Evolutionary conservation across 1,140 invertebrate genomes (phyloP).

Genomic region (Pseudobourletiella spinata): DNA sequence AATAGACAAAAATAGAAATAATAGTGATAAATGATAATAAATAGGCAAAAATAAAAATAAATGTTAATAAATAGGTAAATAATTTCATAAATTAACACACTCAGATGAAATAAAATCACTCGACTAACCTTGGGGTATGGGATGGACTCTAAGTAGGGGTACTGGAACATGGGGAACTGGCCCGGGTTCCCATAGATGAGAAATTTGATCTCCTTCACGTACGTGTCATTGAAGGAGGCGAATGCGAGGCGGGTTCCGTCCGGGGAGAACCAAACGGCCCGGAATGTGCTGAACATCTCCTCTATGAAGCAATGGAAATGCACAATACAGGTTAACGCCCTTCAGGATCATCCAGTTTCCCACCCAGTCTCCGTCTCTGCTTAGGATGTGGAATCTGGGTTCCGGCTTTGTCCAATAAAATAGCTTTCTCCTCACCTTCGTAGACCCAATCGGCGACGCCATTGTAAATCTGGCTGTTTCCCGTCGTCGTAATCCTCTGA

Average conservation of each 20-base stretch:
- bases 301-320: constrained; percentile 50
- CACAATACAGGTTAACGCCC: background rate
- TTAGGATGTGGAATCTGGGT: no score
- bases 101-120: background rate
- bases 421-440: constrained; percentile 50
- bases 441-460: constrained; percentile 74
- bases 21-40: background rate
- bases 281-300: constrained; percentile 76
- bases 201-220: constrained; percentile 44
- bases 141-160: constrained; percentile 46
- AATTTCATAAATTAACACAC: background rate
- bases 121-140: constrained; percentile 76
- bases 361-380: no score
- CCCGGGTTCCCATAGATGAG: constrained; percentile 43
- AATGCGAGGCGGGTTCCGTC: constrained; percentile 67
- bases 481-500: constrained; percentile 48
- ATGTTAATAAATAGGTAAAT: background rate
- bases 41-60: background rate
- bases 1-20: no score
- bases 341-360: background rate
- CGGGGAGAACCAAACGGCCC: constrained; percentile 82
- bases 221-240: constrained; percentile 71
- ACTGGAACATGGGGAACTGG: constrained; percentile 37
- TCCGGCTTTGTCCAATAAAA: no score
- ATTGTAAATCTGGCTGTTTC: constrained; percentile 61